phyloP scores from a whole-genome alignment of 2,797 vertebrate species.

The Gobionotothen gibberifrons region DNA sequence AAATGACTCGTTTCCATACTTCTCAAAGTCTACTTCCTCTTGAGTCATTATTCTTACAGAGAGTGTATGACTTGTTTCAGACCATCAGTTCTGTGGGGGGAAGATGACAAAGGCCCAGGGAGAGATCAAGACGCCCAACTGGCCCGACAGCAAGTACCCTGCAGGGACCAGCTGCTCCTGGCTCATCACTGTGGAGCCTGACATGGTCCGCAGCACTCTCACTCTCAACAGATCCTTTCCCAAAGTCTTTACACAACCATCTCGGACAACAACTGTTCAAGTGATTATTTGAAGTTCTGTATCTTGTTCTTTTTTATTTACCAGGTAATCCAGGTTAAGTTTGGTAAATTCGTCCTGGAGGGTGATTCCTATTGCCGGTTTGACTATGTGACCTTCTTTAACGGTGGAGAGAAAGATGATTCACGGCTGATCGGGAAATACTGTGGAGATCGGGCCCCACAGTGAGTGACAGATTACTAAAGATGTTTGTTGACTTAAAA shows the following conservation, averaged over 20 bases:
- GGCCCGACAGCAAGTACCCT: conserved; percentile 92
- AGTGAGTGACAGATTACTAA: conserved; percentile 77
- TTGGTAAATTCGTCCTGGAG: conserved; percentile 91
- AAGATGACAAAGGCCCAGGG: conserved; percentile 92
- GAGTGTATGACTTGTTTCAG: conserved; percentile 68
- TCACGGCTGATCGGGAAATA: conserved; percentile 87
- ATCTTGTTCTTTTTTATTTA: conserved; percentile 35
- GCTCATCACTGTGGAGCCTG: conserved; percentile 89
- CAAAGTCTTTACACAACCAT: neutral
- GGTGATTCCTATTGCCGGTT: conserved; percentile 90
- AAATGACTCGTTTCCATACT: too few species aligned
- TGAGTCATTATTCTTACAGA: neutral
- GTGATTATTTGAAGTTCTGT: neutral
- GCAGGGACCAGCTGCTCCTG: conserved; percentile 92
- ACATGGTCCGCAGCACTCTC: conserved; percentile 79
- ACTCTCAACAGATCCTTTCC: neutral
- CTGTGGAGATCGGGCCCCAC: conserved; percentile 87
- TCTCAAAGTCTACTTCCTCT: too few species aligned
- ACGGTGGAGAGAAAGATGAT: conserved; percentile 87
- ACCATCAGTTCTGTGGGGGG: conserved; percentile 89
- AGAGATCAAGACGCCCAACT: conserved; percentile 90
- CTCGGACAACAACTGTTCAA: neutral
- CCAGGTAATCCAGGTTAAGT: conserved; percentile 90
- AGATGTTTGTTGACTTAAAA: neutral
- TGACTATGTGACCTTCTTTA: conserved; percentile 91